Evolutionary conservation across 2,888 invertebrate species (phyloP).

Genomic region (Andrena camellia): DNA sequence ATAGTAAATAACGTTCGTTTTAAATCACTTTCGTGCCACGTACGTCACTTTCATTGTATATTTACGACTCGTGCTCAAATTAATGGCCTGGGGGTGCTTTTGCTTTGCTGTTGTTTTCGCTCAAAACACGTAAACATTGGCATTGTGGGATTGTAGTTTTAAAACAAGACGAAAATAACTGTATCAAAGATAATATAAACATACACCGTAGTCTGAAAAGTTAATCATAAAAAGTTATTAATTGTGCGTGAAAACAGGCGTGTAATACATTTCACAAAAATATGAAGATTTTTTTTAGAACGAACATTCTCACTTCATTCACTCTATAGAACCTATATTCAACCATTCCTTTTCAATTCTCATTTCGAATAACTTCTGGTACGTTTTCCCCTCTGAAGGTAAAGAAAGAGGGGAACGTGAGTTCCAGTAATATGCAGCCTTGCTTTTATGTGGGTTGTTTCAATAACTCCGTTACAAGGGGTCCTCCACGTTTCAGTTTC

Average conservation of each 20-base stretch:
- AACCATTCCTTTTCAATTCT: constrained; percentile 3
- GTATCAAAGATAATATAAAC: background rate
- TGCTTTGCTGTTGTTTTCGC: constrained; percentile 4
- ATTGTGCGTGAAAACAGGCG: background rate
- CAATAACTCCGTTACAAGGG: constrained; percentile 6
- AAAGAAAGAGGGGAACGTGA: constrained; percentile 2
- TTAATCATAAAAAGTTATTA: background rate
- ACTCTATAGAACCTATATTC: background rate
- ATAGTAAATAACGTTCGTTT: background rate
- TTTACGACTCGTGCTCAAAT: background rate
- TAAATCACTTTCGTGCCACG: constrained; percentile 1
- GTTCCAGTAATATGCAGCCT: constrained; percentile 7
- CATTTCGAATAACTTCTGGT: background rate
- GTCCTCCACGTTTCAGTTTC: background rate
- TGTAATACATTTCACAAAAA: background rate
- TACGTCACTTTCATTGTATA: background rate
- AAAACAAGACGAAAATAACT: background rate
- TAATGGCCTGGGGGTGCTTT: background rate
- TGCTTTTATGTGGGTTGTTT: constrained; percentile 5
- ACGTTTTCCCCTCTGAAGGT: background rate
- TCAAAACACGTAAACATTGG: background rate
- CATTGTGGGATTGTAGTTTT: background rate
- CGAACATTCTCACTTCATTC: background rate
- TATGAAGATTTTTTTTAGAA: background rate
- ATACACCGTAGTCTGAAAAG: background rate